Evolutionary conservation across 2,113 vertebrate genomes (phyloP).

Genomic region (Elephantulus edwardii): DNA sequence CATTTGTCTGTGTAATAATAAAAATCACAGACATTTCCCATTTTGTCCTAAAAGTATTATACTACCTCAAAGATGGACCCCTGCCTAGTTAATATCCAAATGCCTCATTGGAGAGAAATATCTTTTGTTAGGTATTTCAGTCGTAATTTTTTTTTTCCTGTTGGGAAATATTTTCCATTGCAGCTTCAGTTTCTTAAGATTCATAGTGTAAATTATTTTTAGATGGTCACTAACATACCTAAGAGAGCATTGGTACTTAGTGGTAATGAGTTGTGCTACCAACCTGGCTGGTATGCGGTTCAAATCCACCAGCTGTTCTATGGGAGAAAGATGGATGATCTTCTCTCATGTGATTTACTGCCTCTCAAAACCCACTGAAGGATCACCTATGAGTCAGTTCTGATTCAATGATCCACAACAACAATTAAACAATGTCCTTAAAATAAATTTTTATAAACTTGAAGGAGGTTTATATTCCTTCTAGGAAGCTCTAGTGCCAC

Average conservation of each 20-base stretch:
- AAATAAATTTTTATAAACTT: constrained; percentile 53
- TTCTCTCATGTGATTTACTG: too few relatives aligned
- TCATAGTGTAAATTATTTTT: constrained; percentile 53
- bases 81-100: neutral
- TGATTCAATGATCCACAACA: too few relatives aligned
- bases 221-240: constrained; percentile 56
- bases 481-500: too few relatives aligned
- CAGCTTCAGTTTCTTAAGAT: neutral
- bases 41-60: neutral
- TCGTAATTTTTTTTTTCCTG: constrained; percentile 11
- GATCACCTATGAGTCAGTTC: too few relatives aligned
- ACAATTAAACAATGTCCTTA: too few relatives aligned
- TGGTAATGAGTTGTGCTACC: too few relatives aligned
- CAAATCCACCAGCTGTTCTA: too few relatives aligned
- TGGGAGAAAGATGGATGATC: too few relatives aligned
- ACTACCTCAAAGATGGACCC: neutral
- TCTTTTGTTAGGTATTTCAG: neutral
- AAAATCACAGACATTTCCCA: neutral
- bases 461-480: too few relatives aligned
- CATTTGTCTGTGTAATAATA: neutral
- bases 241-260: too few relatives aligned
- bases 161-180: neutral
- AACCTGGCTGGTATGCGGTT: too few relatives aligned
- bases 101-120: neutral
- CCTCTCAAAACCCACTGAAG: too few relatives aligned